A percentile compares a stretch with the other conserved stretches of the same genome.
Conservation (phyloP, 2,888 invertebrate species). For the Epistrophe grossulariae region DNA sequence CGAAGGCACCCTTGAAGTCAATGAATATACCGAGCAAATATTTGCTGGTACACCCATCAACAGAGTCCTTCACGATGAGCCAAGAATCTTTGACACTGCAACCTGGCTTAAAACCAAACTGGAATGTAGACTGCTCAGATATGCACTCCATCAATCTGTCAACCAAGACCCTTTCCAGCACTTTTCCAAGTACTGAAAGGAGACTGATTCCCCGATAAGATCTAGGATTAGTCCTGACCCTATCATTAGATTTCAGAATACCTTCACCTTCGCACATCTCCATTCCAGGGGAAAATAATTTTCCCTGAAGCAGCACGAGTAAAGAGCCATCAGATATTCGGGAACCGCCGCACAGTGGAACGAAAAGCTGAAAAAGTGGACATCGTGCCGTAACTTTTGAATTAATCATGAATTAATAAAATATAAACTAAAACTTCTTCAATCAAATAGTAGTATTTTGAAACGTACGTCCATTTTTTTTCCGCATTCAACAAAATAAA, state of each 20-base stretch:
- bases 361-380: too few relatives aligned
- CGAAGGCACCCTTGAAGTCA: conserved; percentile 56
- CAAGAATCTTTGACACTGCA: conserved; percentile 42
- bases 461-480: too few relatives aligned
- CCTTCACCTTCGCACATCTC: conserved; percentile 43
- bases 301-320: conserved; percentile 21
- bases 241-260: conserved; percentile 67
- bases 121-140: conserved; percentile 3
- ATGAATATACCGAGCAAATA: conserved; percentile 45
- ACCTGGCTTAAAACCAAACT: conserved; percentile 42
- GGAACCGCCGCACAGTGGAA: too few relatives aligned
- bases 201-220: conserved; percentile 40
- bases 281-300: conserved; percentile 50
- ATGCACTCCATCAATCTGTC: conserved; percentile 17
- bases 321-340: conserved; percentile 28
- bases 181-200: conserved; percentile 72
- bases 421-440: too few relatives aligned
- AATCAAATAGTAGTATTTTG: too few relatives aligned
- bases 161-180: conserved; percentile 68
- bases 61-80: conserved; percentile 3
- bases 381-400: too few relatives aligned
- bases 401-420: too few relatives aligned
- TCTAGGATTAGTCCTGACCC: conserved; percentile 62
- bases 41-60: background rate
- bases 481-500: too few relatives aligned